Evolutionary conservation across 2,888 invertebrate genomes (phyloP).

Genomic region (Acanthacorydalis orientalis): DNA sequence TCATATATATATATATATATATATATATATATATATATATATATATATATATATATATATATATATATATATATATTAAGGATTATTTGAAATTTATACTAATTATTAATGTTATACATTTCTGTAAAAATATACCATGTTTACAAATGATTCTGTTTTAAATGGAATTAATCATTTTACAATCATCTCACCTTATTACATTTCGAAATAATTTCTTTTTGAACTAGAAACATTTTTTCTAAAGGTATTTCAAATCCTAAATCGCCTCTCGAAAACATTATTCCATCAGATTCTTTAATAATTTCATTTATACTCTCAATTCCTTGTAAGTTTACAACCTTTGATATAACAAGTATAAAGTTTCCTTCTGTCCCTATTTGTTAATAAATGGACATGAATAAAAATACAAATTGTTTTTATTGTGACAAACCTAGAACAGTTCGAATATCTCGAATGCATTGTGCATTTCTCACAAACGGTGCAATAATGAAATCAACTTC

Average conservation of each 20-base stretch:
- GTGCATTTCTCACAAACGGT: constrained; percentile 55
- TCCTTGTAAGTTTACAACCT: constrained; percentile 65
- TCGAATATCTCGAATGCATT: constrained; percentile 43
- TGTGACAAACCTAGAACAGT: constrained; percentile 20
- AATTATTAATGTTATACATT: too few species aligned
- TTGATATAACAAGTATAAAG: constrained; percentile 55
- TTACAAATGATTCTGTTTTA: too few species aligned
- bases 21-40: not conserved
- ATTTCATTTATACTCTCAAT: constrained; percentile 66
- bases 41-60: not conserved
- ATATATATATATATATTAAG: too few species aligned
- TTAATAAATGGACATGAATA: not conserved
- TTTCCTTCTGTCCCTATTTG: constrained; percentile 38
- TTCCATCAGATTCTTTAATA: constrained; percentile 60
- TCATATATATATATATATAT: not conserved
- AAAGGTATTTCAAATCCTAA: constrained; percentile 74
- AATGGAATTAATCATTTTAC: too few species aligned
- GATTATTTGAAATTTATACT: not conserved
- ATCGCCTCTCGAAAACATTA: constrained; percentile 75
- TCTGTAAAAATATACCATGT: too few species aligned
- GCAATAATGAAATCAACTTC: constrained; percentile 64
- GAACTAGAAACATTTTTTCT: constrained; percentile 74
- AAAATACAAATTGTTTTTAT: constrained; percentile 18
- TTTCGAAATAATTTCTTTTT: constrained; percentile 70
- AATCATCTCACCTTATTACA: constrained; percentile 43